Evolutionary conservation across 92 coral and sea anemone species (phyloP), one percentile per base, ranked within the genome.

Genomic region (Blastomussa wellsi): DNA sequence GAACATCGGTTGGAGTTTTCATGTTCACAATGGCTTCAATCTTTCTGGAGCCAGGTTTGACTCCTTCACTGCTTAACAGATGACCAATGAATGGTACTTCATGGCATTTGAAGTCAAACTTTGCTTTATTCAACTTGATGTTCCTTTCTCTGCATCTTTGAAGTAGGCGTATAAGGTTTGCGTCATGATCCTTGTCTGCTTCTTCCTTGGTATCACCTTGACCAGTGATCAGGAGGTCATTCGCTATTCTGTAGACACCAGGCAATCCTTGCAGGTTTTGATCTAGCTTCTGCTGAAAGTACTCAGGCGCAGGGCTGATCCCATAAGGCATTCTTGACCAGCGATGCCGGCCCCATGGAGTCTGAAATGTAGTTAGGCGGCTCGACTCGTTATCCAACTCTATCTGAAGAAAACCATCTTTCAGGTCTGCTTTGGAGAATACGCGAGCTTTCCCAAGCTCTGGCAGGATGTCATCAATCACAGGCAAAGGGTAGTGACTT

Each of bases 181-280:
- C 53, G 29, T 86, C 90, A 41, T 90, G 92, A 77, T 89, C 87
- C 52, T 37, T 78, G 32, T 44, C 64, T 16, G 91, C 92, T 48
- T 86, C 81, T 41, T 69, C 88, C 57, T 53, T 68, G 36, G 64
- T 77, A 7, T 67, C 85, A 15, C 91, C 86, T 37, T 60, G 67
- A 24, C 88, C 88, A 52, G 80, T 83, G 48, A 88, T 79, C 36
- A 88, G 91, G 13, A 88, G 55, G 44, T 88, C 88, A 79, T 89
- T 89, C 20, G 86, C 83, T 24, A 85, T 72, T 64, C 78, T 77
- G 64, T 57, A 75, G 44, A 82, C 41, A 26, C 89, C 89, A 35
- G 67, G 42, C 71, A 88, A 62, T 44, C 91, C 88, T 84, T 83
- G 79, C 26, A 87, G 77, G 60, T 35, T 53, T 60, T 74, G 81